phyloP scores from a whole-genome alignment of 2,113 vertebrate genomes.

The Cisticola juncidis region DNA sequence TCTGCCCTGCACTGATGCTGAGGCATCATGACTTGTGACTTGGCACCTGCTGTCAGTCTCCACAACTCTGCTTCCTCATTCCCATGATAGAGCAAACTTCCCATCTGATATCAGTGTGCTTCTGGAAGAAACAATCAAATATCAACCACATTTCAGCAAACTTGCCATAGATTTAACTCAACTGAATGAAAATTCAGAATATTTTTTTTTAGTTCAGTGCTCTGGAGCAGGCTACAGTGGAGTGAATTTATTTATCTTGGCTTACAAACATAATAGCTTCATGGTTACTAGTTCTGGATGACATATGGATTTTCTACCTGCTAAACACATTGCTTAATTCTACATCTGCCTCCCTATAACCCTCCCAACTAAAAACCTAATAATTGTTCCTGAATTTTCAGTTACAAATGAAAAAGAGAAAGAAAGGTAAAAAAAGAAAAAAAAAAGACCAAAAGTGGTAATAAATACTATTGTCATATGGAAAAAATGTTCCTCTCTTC shows the following conservation, averaged over 20 bases:
- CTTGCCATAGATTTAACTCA: background rate
- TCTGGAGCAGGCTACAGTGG: background rate
- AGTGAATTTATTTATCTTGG: background rate
- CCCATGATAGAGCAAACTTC: background rate
- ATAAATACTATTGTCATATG: background rate
- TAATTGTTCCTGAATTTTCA: background rate
- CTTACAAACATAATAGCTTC: background rate
- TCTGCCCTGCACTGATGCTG: background rate
- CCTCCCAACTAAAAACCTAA: background rate
- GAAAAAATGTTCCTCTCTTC: background rate
- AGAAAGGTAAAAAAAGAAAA: background rate
- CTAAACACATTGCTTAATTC: background rate
- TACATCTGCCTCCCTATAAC: background rate
- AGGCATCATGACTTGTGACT: fast-evolving
- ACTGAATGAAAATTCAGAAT: background rate
- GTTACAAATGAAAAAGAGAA: background rate
- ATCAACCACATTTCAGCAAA: background rate
- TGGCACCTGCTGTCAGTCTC: background rate
- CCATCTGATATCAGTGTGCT: background rate
- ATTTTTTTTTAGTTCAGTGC: background rate
- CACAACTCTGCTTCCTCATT: background rate
- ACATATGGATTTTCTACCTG: background rate
- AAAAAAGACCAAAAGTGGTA: background rate
- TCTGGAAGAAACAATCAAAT: background rate
- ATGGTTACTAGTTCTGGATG: background rate